Conservation (phyloP, 2,797 vertebrate genomes). For the Trachurus trachurus region DNA sequence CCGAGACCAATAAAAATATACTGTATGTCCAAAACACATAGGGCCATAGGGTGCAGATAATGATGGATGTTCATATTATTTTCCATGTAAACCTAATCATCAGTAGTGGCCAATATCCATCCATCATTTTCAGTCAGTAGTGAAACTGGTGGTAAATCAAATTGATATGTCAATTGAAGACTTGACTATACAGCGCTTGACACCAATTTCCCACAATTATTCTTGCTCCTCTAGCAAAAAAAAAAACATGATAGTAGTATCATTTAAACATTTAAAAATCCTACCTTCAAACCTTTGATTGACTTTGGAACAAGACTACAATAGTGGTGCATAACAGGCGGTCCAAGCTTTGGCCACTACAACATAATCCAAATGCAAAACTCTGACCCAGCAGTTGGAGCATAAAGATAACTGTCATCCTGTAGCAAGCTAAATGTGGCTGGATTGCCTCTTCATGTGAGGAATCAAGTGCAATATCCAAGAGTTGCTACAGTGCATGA, state of each 20-base stretch:
- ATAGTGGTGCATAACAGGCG: neutral
- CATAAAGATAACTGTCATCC: constrained; percentile 1
- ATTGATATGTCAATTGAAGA: neutral
- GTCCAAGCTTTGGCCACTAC: neutral
- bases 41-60: neutral
- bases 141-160: neutral
- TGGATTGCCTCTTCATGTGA: constrained; percentile 9
- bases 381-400: neutral
- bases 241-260: neutral
- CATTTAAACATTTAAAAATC: neutral
- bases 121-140: neutral
- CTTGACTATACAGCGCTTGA: neutral
- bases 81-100: neutral
- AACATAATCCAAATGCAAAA: constrained; percentile 14
- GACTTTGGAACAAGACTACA: neutral
- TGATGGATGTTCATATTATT: neutral
- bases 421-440: neutral
- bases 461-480: constrained; percentile 9
- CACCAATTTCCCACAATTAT: neutral
- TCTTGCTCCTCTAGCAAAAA: neutral
- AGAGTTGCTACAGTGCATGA: neutral
- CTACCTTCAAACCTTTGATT: neutral
- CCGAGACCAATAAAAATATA: neutral
- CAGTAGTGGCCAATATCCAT: neutral
- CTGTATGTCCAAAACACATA: neutral